These are phyloP conservation scores for Ptychobarbus kaznakovi DNA, from an alignment of 2,797 vertebrate species.

Conservation along the genomic window DNA sequence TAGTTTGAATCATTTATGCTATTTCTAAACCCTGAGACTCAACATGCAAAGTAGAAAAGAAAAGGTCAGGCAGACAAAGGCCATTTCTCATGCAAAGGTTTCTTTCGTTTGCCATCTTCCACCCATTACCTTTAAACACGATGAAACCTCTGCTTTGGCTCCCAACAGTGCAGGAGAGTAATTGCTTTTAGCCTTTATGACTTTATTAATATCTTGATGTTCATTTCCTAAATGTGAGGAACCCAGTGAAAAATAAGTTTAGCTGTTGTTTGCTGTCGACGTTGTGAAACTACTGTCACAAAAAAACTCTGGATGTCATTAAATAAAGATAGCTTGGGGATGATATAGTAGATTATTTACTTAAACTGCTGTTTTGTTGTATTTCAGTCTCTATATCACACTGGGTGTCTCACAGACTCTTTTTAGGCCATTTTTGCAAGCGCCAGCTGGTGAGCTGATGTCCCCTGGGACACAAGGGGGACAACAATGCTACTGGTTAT, in stretches of 20 bases:
- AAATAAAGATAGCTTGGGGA: not conserved
- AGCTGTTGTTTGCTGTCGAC: not conserved
- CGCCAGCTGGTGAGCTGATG: conserved; percentile 58
- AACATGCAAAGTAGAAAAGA: not conserved
- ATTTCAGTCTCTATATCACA: conserved; percentile 13
- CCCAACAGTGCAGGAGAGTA: not conserved
- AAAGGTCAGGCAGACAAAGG: conserved; percentile 33
- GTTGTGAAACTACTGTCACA: not conserved
- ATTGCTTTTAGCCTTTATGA: not conserved
- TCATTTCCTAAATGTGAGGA: not conserved
- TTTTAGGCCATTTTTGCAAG: conserved; percentile 57
- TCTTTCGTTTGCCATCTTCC: not conserved
- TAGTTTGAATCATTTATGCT: not conserved
- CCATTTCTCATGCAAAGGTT: conserved; percentile 2
- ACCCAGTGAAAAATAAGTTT: not conserved
- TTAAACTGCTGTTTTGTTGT: not conserved
- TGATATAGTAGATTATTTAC: not conserved
- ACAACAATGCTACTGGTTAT: conserved; percentile 57
- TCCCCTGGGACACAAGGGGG: conserved; percentile 38
- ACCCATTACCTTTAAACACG: not conserved
- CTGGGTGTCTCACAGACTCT: conserved; percentile 50
- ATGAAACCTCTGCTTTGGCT: not conserved
- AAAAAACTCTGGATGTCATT: not conserved
- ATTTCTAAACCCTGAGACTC: not conserved
- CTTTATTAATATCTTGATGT: not conserved